phyloP scores from a whole-genome alignment of 2,113 vertebrate genomes.

The Podarcis cretensis region DNA sequence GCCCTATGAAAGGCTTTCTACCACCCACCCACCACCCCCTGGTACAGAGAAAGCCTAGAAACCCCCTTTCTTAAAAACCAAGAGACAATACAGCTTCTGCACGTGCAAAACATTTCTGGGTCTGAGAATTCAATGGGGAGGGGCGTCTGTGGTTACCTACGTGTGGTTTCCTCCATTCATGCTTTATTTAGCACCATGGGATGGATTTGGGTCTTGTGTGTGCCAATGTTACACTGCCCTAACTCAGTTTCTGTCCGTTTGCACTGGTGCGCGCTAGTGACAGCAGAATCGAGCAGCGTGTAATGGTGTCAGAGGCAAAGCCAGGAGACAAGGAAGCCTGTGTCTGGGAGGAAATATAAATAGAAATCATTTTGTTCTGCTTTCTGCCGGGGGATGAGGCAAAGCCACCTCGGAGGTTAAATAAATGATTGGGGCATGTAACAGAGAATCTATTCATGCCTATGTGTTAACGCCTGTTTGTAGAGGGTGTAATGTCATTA shows the following conservation, averaged over 20 bases:
- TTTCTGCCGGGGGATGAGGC: slow-evolving; percentile 17
- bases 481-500: background rate
- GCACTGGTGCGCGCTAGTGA: background rate
- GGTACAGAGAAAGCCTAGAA: background rate
- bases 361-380: slow-evolving; percentile 15
- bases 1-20: background rate
- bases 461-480: background rate
- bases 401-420: slow-evolving; percentile 25
- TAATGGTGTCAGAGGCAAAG: background rate
- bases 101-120: background rate
- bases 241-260: background rate
- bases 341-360: slow-evolving; percentile 36
- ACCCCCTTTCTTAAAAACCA: background rate
- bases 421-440: slow-evolving; percentile 15
- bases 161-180: slow-evolving; percentile 11
- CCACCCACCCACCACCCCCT: background rate
- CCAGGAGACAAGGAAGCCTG: slow-evolving; percentile 26
- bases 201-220: background rate
- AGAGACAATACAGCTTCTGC: background rate
- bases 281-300: background rate
- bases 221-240: background rate
- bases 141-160: background rate
- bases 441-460: slow-evolving; percentile 30
- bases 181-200: background rate
- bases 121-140: background rate